Evolutionary conservation across 2,113 vertebrate species (phyloP).

Genomic region (Forbesichthys papilliferus): DNA sequence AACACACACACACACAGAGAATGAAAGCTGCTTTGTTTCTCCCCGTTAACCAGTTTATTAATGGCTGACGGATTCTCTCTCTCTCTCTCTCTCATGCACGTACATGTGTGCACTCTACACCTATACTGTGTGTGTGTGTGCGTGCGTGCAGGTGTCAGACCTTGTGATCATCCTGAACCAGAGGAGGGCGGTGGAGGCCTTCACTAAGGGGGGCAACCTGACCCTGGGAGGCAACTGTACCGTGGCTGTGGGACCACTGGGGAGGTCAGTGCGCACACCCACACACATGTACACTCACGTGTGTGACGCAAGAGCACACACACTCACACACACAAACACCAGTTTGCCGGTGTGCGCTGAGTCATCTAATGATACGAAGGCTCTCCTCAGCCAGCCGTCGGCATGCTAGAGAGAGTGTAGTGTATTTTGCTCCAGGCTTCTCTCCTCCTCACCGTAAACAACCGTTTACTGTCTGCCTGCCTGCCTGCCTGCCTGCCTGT

Average conservation of each 20-base stretch:
- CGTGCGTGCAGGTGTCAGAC: constrained; percentile 85
- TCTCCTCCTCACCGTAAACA: too few species aligned
- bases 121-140: not conserved
- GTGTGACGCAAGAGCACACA: not conserved
- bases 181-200: constrained; percentile 91
- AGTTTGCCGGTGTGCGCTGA: not conserved
- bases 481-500: too few species aligned
- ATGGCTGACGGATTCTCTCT: not conserved
- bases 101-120: not conserved
- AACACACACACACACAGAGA: too few species aligned
- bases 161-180: constrained; percentile 97
- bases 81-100: not conserved
- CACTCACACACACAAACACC: not conserved
- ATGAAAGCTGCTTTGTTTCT: not conserved
- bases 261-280: constrained; percentile 42
- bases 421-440: too few species aligned
- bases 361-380: too few species aligned
- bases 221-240: constrained; percentile 95
- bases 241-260: constrained; percentile 90
- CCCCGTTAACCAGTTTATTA: not conserved
- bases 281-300: not conserved
- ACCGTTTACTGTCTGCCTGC: too few species aligned
- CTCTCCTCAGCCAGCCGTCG: not conserved
- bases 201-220: constrained; percentile 94
- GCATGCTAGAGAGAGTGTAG: too few species aligned